Evolutionary conservation across 1,140 invertebrate genomes (phyloP), one percentile per base, ranked within the genome.

Genomic region (Aphaenogaster ashmeadi): DNA sequence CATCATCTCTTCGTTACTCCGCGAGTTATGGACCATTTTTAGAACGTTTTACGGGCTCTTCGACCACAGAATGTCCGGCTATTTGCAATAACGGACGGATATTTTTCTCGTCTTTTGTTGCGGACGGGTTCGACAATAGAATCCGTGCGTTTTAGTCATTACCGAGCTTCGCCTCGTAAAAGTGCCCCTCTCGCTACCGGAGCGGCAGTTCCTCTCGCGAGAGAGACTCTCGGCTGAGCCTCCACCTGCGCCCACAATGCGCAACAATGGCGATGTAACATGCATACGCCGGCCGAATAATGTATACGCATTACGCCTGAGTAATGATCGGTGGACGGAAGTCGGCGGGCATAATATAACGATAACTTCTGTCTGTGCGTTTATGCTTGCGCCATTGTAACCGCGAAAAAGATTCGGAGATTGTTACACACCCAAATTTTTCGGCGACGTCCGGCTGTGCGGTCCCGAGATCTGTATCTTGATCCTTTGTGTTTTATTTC

Each of bases 91-190:
- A 66, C 18, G 47, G 9, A 50, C 38, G 67, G 9, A 75, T n/a
- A 54, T 54, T 86, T 77, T 78, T 38, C 62, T 27, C 75, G 11
- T 33, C 8, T 15, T 52, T 86, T 86, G 74, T 75, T 75, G 41
- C 27, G 27, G 15, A 75, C 54, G 69, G 27, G 81, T 62, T 36
- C 21, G 41, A 77, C 71, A 72, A 83, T 85, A 47, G 71, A 27
- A 85, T 64, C 21, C 81, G 52, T 38, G 81, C 50, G 47, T 85
- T 85, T 77, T 56, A 36, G 56, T 77, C 71, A 77, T 85, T 85
- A 64, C 41, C 27, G 67, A 75, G 47, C 13, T 78, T 66, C 27
- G 47, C 74, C 50, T 86, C 84, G 60, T 86, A 79, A 86, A 86
- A 44, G 47, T 66, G 3, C 15, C 72, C 1, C 72, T 54, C n/a